These are phyloP conservation scores for Lumbricus terrestris DNA, from an alignment of 2,888 invertebrate genomes.

Conservation along the genomic window DNA sequence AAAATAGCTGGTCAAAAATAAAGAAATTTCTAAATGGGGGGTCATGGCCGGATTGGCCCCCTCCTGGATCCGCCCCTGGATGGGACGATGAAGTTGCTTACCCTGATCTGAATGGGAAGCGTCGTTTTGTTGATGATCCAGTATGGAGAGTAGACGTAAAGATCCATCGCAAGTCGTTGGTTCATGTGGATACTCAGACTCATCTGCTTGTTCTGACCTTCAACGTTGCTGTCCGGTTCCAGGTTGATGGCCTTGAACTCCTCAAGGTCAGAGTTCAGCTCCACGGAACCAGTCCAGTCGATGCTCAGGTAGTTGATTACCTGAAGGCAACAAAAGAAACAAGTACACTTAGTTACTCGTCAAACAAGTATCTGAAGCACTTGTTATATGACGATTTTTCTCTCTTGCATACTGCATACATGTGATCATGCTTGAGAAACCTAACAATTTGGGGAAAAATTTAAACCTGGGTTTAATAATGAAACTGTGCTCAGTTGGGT, in stretches of 20 bases:
- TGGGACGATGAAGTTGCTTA: too few relatives aligned
- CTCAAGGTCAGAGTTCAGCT: constrained; percentile 68
- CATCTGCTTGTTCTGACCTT: constrained; percentile 69
- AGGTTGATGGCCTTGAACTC: constrained; percentile 67
- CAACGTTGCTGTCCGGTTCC: constrained; percentile 70
- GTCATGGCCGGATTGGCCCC: too few relatives aligned
- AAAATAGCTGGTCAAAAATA: too few relatives aligned
- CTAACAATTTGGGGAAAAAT: background rate
- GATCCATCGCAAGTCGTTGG: constrained; percentile 65
- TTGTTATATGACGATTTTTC: background rate
- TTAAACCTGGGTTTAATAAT: too few relatives aligned
- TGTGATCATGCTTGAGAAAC: background rate
- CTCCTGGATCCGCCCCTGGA: too few relatives aligned
- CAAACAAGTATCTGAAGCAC: background rate
- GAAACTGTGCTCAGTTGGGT: background rate
- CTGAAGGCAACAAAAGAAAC: constrained; percentile 48
- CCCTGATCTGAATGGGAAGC: constrained; percentile 41
- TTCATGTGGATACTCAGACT: constrained; percentile 71
- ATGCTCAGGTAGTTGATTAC: constrained; percentile 68
- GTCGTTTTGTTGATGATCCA: constrained; percentile 59
- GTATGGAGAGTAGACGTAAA: constrained; percentile 63
- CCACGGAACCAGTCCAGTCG: constrained; percentile 73
- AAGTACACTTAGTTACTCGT: background rate
- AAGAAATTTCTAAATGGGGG: too few relatives aligned
- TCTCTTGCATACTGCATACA: background rate